Evolutionary conservation across 1,140 invertebrate genomes (phyloP).

Genomic region (Pseudobourletiella spinata): DNA sequence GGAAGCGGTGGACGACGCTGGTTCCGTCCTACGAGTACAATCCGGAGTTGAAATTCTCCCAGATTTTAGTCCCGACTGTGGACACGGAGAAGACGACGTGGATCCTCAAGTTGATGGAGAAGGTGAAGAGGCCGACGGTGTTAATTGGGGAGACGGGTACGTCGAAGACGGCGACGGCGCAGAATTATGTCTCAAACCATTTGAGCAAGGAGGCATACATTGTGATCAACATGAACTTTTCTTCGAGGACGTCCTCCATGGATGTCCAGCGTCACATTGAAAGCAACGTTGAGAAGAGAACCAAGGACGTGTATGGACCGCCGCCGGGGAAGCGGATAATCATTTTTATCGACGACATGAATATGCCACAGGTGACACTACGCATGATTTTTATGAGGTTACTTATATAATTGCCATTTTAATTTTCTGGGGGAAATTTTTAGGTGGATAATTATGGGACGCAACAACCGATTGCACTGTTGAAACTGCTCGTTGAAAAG

Average conservation of each 20-base stretch:
- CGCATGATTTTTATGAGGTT: slow-evolving; percentile 18
- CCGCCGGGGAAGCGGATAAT: slow-evolving; percentile 74
- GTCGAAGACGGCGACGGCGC: slow-evolving; percentile 79
- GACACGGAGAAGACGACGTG: slow-evolving; percentile 72
- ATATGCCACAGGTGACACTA: slow-evolving; percentile 68
- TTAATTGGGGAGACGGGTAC: slow-evolving; percentile 81
- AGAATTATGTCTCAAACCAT: slow-evolving; percentile 39
- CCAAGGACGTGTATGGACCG: slow-evolving; percentile 79
- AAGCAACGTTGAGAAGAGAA: slow-evolving; percentile 74
- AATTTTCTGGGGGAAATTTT: slow-evolving; percentile 12
- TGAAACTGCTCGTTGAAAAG: slow-evolving; percentile 75
- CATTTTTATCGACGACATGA: slow-evolving; percentile 87
- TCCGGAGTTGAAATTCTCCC: slow-evolving; percentile 56
- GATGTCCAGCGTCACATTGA: slow-evolving; percentile 80
- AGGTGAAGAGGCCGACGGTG: slow-evolving; percentile 64
- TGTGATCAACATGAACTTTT: slow-evolving; percentile 76
- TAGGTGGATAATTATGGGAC: slow-evolving; percentile 71
- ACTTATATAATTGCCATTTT: slow-evolving; percentile 3
- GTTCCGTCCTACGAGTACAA: slow-evolving; percentile 67
- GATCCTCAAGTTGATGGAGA: slow-evolving; percentile 67
- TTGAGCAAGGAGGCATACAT: slow-evolving; percentile 32
- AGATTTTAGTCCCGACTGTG: slow-evolving; percentile 79
- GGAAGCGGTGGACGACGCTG: slow-evolving; percentile 75
- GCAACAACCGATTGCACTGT: slow-evolving; percentile 80
- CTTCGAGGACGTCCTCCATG: slow-evolving; percentile 75